Evolutionary conservation across 2,113 vertebrate genomes (phyloP).

Genomic region (Thinocorus orbignyianus): DNA sequence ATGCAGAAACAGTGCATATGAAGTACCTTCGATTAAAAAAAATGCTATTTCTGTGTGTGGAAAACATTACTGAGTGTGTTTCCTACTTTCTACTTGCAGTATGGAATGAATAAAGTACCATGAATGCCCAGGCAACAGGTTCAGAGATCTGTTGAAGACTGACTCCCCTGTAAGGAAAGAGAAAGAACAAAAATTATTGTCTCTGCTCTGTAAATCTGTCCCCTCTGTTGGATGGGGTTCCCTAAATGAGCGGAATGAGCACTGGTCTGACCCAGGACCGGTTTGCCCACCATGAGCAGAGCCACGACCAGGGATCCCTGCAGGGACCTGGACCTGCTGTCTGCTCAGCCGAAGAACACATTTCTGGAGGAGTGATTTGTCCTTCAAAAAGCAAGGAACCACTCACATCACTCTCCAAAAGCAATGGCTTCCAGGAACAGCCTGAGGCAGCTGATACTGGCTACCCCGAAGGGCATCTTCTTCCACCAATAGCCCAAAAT

Average conservation of each 20-base stretch:
- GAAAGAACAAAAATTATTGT: neutral
- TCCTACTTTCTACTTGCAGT: neutral
- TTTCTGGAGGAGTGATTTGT: neutral
- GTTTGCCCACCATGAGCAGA: fast-evolving
- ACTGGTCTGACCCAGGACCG: neutral
- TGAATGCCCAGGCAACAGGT: neutral
- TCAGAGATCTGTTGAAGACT: neutral
- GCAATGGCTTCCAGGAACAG: neutral
- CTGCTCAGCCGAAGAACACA: neutral
- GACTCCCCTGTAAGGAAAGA: neutral
- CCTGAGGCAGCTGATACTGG: neutral
- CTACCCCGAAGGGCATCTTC: neutral
- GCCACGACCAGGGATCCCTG: neutral
- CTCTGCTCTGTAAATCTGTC: neutral
- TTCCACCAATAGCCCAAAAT: neutral
- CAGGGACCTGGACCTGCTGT: neutral
- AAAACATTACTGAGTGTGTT: neutral
- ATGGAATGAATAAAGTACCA: neutral
- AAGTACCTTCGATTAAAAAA: neutral
- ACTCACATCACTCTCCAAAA: neutral
- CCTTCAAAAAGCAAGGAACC: neutral
- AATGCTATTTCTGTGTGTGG: neutral
- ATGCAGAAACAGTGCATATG: neutral
- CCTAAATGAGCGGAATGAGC: neutral
- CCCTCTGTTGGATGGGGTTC: neutral